Conservation (phyloP, 2,797 vertebrate genomes). For the Sorex maritimensis region DNA sequence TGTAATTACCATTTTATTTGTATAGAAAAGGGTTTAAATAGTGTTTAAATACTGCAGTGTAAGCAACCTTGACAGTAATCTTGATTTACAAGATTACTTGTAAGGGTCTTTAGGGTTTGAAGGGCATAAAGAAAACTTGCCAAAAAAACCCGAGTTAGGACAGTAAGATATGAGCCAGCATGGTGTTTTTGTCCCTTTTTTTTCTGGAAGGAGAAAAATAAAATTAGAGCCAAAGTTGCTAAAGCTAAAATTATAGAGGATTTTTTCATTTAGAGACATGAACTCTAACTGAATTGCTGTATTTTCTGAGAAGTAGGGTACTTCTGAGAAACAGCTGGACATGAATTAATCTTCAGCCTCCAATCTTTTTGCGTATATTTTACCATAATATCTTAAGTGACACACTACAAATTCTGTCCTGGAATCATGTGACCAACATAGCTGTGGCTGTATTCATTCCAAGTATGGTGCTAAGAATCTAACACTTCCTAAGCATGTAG, state of each 20-base stretch:
- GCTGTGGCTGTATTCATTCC: not conserved
- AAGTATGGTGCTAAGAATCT: not conserved
- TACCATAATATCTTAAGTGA: slow-evolving; percentile 44
- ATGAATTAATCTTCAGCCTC: slow-evolving; percentile 74
- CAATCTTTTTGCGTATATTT: slow-evolving; percentile 40
- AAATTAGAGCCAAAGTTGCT: slow-evolving; percentile 35
- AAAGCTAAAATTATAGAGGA: slow-evolving; percentile 22
- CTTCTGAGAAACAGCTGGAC: slow-evolving; percentile 73
- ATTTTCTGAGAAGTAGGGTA: slow-evolving; percentile 69
- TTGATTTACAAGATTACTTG: slow-evolving; percentile 61
- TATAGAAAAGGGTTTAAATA: slow-evolving; percentile 8
- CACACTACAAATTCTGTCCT: slow-evolving; percentile 5
- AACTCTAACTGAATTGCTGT: slow-evolving; percentile 33
- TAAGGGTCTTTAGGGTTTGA: not conserved
- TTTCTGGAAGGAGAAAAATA: slow-evolving; percentile 2
- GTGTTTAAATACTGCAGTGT: not conserved
- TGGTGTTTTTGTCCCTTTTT: not conserved
- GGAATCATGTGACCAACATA: not conserved
- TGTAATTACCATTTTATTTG: slow-evolving; percentile 54
- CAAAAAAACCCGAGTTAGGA: slow-evolving; percentile 9
- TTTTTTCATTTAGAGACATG: slow-evolving; percentile 36
- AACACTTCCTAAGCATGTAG: not conserved
- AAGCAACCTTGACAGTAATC: slow-evolving; percentile 46
- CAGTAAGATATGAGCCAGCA: not conserved
- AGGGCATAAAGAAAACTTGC: not conserved